These are phyloP conservation scores for Eidolon helvum DNA, from an alignment of 2,113 vertebrate species.

Conservation along the genomic window DNA sequence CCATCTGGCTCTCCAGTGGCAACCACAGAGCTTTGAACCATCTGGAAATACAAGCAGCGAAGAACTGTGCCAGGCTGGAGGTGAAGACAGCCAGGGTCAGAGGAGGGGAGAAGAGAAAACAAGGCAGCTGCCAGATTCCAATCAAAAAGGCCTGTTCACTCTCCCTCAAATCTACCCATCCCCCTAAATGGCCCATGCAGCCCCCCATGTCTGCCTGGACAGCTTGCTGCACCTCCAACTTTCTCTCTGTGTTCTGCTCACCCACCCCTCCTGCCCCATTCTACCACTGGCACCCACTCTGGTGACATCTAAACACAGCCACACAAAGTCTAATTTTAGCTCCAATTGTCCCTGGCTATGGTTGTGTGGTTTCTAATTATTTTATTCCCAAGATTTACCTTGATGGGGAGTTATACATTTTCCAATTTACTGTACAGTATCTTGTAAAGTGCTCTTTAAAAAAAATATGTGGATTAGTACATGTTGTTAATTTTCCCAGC, in stretches of 20 bases:
- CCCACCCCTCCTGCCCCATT: not conserved
- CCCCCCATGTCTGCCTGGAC: not conserved
- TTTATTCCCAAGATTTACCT: slow-evolving; percentile 82
- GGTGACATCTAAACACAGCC: slow-evolving; percentile 71
- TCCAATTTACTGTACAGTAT: slow-evolving; percentile 72
- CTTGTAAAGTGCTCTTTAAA: slow-evolving; percentile 79
- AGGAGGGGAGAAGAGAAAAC: not conserved
- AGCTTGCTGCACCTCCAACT: not conserved
- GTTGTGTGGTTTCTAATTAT: slow-evolving; percentile 87
- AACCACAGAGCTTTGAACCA: slow-evolving; percentile 40
- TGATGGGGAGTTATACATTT: slow-evolving; percentile 83
- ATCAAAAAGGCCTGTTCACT: not conserved
- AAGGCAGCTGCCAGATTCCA: not conserved
- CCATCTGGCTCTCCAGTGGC: slow-evolving; percentile 36
- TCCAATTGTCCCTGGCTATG: slow-evolving; percentile 81
- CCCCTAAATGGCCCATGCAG: not conserved
- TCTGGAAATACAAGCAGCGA: slow-evolving; percentile 38
- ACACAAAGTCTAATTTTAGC: slow-evolving; percentile 83
- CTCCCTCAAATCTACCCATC: not conserved
- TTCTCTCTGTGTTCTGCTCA: not conserved
- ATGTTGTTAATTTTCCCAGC: slow-evolving; percentile 78
- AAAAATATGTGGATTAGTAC: slow-evolving; percentile 78
- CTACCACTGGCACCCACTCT: slow-evolving; percentile 53
- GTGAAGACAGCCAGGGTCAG: slow-evolving; percentile 35
- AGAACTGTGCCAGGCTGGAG: not conserved